A percentile compares a stretch with the other conserved stretches of the same genome.
Evolutionary conservation across 1,140 invertebrate species (phyloP).

Genomic region (Lucilia sericata): DNA sequence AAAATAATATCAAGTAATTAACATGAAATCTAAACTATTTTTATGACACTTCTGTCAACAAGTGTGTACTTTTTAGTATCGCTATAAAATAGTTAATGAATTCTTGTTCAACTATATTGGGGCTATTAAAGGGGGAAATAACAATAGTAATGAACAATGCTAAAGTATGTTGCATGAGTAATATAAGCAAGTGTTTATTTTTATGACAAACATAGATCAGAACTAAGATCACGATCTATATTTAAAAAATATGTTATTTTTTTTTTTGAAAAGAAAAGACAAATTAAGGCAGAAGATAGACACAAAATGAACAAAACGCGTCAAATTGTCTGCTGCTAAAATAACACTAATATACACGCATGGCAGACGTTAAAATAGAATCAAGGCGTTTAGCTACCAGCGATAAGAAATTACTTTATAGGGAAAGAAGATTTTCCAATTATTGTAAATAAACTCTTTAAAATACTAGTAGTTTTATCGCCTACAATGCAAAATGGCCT

Average conservation of each 20-base stretch:
- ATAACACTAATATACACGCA: not conserved
- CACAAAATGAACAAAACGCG: not conserved
- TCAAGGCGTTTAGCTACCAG: no score
- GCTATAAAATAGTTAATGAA: not conserved
- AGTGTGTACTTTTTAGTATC: not conserved
- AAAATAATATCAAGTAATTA: slow-evolving; percentile 19
- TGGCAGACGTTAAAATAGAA: no score
- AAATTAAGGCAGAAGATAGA: not conserved
- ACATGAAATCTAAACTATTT: slow-evolving; percentile 14
- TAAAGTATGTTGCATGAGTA: not conserved
- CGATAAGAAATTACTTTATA: no score
- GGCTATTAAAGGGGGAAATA: not conserved
- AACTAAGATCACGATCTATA: slow-evolving; percentile 27
- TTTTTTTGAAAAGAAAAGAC: not conserved
- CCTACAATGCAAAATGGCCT: no score
- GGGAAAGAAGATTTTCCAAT: no score
- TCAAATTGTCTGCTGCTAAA: slow-evolving; percentile 16
- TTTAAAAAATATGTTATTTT: not conserved
- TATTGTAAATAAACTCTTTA: no score
- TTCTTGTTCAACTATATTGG: not conserved
- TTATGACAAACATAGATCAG: slow-evolving; percentile 20
- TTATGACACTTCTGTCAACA: not conserved
- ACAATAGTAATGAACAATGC: not conserved
- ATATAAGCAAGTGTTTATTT: slow-evolving; percentile 4
- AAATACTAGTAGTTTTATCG: no score